These are phyloP conservation scores for Zaprionus capensis DNA, from an alignment of 1,140 invertebrate species.

Conservation along the genomic window DNA sequence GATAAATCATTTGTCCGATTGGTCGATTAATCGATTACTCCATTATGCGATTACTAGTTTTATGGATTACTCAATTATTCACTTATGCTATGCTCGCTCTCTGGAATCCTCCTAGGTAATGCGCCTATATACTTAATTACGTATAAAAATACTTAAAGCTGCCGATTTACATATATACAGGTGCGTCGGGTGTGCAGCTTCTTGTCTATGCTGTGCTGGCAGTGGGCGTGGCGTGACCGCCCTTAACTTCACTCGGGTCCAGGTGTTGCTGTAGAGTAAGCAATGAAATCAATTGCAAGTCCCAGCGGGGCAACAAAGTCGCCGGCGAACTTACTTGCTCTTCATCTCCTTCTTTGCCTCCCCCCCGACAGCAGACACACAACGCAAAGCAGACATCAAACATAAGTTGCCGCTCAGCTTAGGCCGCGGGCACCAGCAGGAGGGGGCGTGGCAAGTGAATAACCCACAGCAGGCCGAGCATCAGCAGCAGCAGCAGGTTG, in stretches of 20 bases:
- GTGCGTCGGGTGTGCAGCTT: slow-evolving; percentile 15
- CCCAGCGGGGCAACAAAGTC: slow-evolving; percentile 4
- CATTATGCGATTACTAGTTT: slow-evolving; percentile 3
- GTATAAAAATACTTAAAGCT: slow-evolving; percentile 83
- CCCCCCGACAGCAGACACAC: slow-evolving; percentile 10
- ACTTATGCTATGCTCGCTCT: slow-evolving; percentile 6
- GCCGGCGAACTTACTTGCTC: slow-evolving; percentile 36
- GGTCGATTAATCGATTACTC: neutral
- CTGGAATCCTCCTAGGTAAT: slow-evolving; percentile 8
- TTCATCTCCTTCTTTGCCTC: neutral
- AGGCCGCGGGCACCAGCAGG: slow-evolving; percentile 23
- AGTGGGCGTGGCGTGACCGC: slow-evolving; percentile 25
- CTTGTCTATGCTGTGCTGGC: slow-evolving; percentile 18
- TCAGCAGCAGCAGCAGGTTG: slow-evolving; percentile 48
- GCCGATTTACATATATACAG: slow-evolving; percentile 74
- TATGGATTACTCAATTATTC: slow-evolving; percentile 11
- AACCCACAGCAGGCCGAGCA: slow-evolving; percentile 55
- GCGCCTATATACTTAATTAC: slow-evolving; percentile 67
- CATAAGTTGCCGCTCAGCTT: slow-evolving; percentile 68
- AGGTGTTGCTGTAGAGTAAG: slow-evolving; percentile 40
- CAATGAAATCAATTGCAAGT: slow-evolving; percentile 54
- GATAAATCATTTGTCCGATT: neutral
- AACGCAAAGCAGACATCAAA: slow-evolving; percentile 63
- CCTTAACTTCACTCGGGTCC: neutral
- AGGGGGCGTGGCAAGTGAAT: slow-evolving; percentile 22